These are phyloP conservation scores for Cryptocheilus praepositus DNA, from an alignment of 2,888 invertebrate genomes.

Conservation along the genomic window DNA sequence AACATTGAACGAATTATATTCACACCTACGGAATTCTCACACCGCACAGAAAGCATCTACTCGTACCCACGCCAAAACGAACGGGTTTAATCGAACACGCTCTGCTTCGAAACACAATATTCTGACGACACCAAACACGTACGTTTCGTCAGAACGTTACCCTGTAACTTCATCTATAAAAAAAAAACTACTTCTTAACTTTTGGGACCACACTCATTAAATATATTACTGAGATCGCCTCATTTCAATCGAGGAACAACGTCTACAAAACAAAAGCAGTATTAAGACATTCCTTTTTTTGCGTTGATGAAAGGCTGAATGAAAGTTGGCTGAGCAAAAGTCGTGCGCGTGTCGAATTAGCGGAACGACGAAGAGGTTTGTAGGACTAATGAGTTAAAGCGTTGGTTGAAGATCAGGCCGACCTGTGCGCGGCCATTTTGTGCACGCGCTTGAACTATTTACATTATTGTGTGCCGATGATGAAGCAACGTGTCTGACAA, in stretches of 20 bases:
- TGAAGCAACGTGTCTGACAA: too few species aligned
- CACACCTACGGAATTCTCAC: not conserved
- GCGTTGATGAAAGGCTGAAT: slow-evolving; percentile 33
- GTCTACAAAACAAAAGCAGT: slow-evolving; percentile 50
- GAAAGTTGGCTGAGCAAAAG: not conserved
- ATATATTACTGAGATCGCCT: slow-evolving; percentile 50
- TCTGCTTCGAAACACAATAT: too few species aligned
- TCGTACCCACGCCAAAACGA: not conserved
- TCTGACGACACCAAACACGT: too few species aligned
- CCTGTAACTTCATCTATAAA: not conserved
- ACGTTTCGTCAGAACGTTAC: not conserved
- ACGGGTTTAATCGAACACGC: too few species aligned
- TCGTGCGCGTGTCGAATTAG: not conserved
- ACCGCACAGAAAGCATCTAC: not conserved
- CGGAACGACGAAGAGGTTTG: not conserved
- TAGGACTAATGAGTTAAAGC: too few species aligned
- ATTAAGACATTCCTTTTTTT: slow-evolving; percentile 55
- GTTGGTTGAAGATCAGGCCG: too few species aligned
- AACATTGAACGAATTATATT: too few species aligned
- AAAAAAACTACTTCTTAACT: slow-evolving; percentile 61
- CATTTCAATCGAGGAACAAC: slow-evolving; percentile 51
- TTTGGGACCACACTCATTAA: slow-evolving; percentile 71
- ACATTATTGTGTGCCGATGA: too few species aligned
- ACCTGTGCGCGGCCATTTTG: not conserved
- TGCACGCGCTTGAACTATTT: not conserved